Evolutionary conservation across 2,113 vertebrate genomes (phyloP).

Genomic region (Peromyscus polionotus): DNA sequence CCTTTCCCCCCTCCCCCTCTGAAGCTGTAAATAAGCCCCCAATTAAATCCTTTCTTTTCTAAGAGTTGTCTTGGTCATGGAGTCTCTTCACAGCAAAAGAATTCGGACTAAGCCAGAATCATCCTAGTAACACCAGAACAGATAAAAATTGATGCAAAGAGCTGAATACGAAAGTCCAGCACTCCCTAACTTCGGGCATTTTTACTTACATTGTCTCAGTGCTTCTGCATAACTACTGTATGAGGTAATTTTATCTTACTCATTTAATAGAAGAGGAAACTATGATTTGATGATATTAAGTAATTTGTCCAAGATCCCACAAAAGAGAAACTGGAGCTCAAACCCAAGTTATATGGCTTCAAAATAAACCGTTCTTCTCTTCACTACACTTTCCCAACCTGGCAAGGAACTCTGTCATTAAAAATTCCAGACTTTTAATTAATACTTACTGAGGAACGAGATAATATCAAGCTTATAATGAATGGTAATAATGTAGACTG

Average conservation of each 20-base stretch:
- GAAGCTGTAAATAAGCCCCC: neutral
- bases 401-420: conserved; percentile 26
- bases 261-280: conserved; percentile 46
- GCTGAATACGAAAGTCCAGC: neutral
- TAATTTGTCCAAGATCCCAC: conserved; percentile 35
- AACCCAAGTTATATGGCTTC: conserved; percentile 15
- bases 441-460: conserved; percentile 34
- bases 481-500: neutral
- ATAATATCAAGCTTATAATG: conserved; percentile 28
- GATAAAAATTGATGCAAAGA: conserved; percentile 15
- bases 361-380: conserved; percentile 60
- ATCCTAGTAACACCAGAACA: neutral
- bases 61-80: neutral
- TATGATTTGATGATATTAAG: conserved; percentile 56
- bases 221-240: conserved; percentile 9
- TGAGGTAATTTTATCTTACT: conserved; percentile 43
- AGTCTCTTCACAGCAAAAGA: neutral
- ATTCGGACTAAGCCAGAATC: neutral
- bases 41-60: neutral
- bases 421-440: conserved; percentile 51
- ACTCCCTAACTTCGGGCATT: conserved; percentile 21
- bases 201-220: conserved; percentile 34
- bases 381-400: neutral
- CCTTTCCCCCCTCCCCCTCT: no score
- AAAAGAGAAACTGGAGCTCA: conserved; percentile 52